These are phyloP conservation scores for Hypercompe scribonia DNA, from an alignment of 2,888 invertebrate species.

Conservation along the genomic window DNA sequence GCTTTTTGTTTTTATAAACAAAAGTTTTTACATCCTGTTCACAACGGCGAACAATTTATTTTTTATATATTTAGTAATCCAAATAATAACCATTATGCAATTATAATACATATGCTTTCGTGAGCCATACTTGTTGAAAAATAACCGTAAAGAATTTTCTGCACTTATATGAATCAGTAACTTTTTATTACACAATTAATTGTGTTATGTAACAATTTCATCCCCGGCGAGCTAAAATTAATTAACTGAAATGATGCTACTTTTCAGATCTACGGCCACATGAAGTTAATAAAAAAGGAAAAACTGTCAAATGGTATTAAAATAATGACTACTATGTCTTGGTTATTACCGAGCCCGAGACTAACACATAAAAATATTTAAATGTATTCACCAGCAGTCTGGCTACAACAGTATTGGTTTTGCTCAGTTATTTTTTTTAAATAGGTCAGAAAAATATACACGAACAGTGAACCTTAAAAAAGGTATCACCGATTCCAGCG, in stretches of 20 bases:
- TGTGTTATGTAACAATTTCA: neutral
- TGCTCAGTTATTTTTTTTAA: neutral
- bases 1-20: constrained; percentile 27
- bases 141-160: neutral
- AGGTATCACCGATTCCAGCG: neutral
- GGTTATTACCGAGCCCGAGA: too few species aligned
- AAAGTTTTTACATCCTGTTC: neutral
- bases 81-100: too few species aligned
- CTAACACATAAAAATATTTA: neutral
- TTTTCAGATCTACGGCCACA: too few species aligned
- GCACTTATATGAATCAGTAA: neutral
- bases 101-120: neutral
- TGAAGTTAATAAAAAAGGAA: too few species aligned
- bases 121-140: neutral
- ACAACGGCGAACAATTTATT: neutral
- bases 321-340: too few species aligned
- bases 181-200: neutral
- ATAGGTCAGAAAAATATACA: too few species aligned
- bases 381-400: neutral
- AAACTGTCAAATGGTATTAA: too few species aligned
- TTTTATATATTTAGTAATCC: too few species aligned
- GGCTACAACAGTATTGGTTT: neutral
- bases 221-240: too few species aligned
- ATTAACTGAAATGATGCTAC: too few species aligned
- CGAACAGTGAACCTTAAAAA: too few species aligned